phyloP scores from a whole-genome alignment of 2,113 vertebrate genomes.

The Prunella fulvescens region DNA sequence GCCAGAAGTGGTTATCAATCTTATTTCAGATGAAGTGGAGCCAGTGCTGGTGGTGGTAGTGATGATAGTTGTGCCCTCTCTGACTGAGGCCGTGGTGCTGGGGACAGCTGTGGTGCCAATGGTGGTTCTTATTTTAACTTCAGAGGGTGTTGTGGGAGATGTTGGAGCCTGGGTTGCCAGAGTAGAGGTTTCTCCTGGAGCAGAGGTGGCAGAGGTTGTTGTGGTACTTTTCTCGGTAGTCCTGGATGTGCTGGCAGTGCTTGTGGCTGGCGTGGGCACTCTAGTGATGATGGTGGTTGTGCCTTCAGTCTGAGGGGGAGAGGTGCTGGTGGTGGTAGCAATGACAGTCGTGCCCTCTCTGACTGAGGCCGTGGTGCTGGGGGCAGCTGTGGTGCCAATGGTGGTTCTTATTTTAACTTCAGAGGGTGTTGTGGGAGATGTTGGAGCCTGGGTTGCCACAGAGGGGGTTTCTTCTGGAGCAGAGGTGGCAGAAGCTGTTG shows the following conservation, averaged over 20 bases:
- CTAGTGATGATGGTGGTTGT: too few species aligned
- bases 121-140: background rate
- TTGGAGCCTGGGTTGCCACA: accelerated
- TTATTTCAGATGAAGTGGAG: background rate
- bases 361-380: accelerated
- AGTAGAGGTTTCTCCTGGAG: background rate
- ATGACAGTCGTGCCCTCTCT: accelerated
- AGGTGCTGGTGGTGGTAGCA: background rate
- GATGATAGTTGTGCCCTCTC: accelerated
- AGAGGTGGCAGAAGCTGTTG: accelerated
- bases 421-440: background rate
- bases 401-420: background rate
- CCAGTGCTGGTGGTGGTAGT: background rate
- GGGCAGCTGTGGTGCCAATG: accelerated
- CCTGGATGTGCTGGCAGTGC: background rate
- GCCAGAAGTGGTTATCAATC: accelerated
- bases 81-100: accelerated
- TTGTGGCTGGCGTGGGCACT: accelerated
- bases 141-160: background rate
- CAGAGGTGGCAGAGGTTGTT: accelerated
- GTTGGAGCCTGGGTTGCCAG: accelerated
- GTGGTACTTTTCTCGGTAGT: accelerated
- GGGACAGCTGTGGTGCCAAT: accelerated
- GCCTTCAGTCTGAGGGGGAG: too few species aligned
- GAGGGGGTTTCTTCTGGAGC: background rate